phyloP scores from a whole-genome alignment of 1,140 invertebrate genomes.

The Drosophila melanogaster region Release_6_plus_ISO1_MT NT_037436.4:17783001-17783500 shows the following conservation, averaged over 20 bases:
- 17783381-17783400: conserved; percentile 17
- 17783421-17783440: conserved; percentile 67
- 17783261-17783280: conserved; percentile 73
- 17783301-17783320: conserved; percentile 26
- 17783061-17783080: too few relatives aligned
- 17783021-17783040: conserved; percentile 24
- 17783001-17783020: conserved; percentile 19
- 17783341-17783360: conserved; percentile 75
- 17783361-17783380: conserved; percentile 47
- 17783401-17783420: conserved; percentile 60
- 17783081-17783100: too few relatives aligned
- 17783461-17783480: conserved; percentile 10
- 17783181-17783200: conserved; percentile 30
- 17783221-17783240: conserved; percentile 38
- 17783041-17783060: background rate
- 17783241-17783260: conserved; percentile 62
- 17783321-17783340: conserved; percentile 67
- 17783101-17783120: too few relatives aligned
- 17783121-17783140: too few relatives aligned
- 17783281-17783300: conserved; percentile 58
- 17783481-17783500: conserved; percentile 1
- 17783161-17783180: conserved; percentile 10
- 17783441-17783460: conserved; percentile 64
- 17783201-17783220: conserved; percentile 34
- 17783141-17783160: background rate